These are phyloP conservation scores for Bombyx mandarina DNA, from an alignment of 1,140 invertebrate genomes.

Conservation along the genomic window DNA sequence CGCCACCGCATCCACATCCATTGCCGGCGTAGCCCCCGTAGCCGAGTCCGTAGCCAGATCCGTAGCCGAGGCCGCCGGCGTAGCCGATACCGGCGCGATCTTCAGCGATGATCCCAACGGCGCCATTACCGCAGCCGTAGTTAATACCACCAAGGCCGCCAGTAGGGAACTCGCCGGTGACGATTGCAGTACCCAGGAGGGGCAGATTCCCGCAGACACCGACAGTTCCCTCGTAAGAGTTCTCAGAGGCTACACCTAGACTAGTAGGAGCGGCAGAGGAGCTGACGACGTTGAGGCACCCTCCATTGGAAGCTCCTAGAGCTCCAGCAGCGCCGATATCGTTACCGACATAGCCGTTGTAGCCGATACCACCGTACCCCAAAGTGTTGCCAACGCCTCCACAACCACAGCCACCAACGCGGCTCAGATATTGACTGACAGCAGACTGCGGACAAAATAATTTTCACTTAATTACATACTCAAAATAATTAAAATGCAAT, in stretches of 20 bases:
- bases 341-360: not conserved
- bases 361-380: no score
- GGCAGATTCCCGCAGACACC: constrained; percentile 25
- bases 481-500: no score
- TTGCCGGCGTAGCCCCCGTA: no score
- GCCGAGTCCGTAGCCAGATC: no score
- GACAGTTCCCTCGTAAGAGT: constrained; percentile 26
- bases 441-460: no score
- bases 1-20: no score
- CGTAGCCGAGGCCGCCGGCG: not conserved
- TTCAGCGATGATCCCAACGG: constrained; percentile 2
- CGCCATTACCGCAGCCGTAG: constrained; percentile 5
- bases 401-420: no score
- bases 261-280: constrained; percentile 25
- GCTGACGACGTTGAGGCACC: constrained; percentile 24
- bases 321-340: not conserved
- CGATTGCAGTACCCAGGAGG: constrained; percentile 26
- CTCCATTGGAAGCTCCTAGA: constrained; percentile 13
- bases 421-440: no score
- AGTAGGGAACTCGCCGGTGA: constrained; percentile 23
- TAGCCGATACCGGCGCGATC: not conserved
- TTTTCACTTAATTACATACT: no score
- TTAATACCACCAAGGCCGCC: constrained; percentile 10
- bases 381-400: no score
- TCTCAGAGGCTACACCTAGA: constrained; percentile 28